Percentiles rank a stretch among this genome's conserved stretches.
Conservation (phyloP, 2,888 invertebrate species). For the Metacarcinus magister region DNA sequence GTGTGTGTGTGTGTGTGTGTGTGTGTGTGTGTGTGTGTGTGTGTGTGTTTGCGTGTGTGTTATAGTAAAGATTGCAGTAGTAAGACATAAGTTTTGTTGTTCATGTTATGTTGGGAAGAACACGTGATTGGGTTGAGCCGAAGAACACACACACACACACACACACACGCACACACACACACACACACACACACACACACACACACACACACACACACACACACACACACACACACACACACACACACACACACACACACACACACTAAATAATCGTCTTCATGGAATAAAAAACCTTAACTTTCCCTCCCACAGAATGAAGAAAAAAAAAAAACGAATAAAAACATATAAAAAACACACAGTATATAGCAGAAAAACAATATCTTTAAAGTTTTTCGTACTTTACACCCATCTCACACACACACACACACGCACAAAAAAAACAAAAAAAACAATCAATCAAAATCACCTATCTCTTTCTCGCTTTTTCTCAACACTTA, state of each 20-base stretch:
- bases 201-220: not conserved
- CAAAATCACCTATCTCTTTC: conserved; percentile 5
- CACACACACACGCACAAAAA: not conserved
- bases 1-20: conserved; percentile 16
- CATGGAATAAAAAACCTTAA: not conserved
- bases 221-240: not conserved
- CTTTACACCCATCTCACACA: no score
- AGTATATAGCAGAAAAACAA: no score
- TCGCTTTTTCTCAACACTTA: not conserved
- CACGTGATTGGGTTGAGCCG: no score
- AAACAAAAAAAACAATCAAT: not conserved
- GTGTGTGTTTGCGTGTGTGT: not conserved
- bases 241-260: not conserved
- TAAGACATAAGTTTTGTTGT: not conserved
- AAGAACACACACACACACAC: no score
- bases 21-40: conserved; percentile 2
- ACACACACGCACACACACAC: not conserved
- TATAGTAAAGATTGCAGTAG: not conserved
- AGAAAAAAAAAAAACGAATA: not conserved
- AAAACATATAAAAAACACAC: no score
- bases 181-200: conserved; percentile 2
- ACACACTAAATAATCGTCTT: not conserved
- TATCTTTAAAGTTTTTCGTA: no score
- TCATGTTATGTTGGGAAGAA: no score
- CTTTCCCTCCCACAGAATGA: not conserved